phyloP scores from a whole-genome alignment of 2,888 invertebrate species.

The Ornithoptera alexandrae region DNA sequence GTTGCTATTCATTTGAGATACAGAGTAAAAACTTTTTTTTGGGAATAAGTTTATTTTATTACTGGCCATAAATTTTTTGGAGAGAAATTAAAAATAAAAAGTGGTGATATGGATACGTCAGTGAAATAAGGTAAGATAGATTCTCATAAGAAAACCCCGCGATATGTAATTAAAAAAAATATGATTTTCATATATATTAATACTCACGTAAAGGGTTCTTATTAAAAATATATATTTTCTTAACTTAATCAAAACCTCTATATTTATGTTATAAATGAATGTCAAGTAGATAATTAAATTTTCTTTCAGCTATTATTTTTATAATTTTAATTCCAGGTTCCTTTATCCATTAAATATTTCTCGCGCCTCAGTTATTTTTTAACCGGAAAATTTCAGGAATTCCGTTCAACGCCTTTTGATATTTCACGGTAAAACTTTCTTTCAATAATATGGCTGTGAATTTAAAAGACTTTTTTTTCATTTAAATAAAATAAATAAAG shows the following conservation, averaged over 20 bases:
- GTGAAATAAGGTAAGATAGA: constrained; percentile 13
- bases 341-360: neutral
- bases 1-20: neutral
- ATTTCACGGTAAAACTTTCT: neutral
- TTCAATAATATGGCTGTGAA: neutral
- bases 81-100: neutral
- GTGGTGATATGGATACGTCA: constrained; percentile 8
- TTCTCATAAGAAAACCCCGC: neutral
- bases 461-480: neutral
- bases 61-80: neutral
- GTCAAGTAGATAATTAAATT: neutral
- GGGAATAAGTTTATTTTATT: neutral
- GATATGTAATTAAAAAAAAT: too few relatives aligned
- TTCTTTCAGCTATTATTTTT: neutral
- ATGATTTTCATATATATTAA: neutral
- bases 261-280: too few relatives aligned
- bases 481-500: neutral
- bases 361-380: neutral
- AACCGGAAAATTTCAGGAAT: neutral
- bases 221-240: too few relatives aligned
- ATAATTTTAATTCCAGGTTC: neutral
- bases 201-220: neutral
- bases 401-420: neutral
- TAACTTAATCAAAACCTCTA: too few relatives aligned
- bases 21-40: neutral